phyloP scores from a whole-genome alignment of 2,888 invertebrate species.

The Tenthredo livida region DNA sequence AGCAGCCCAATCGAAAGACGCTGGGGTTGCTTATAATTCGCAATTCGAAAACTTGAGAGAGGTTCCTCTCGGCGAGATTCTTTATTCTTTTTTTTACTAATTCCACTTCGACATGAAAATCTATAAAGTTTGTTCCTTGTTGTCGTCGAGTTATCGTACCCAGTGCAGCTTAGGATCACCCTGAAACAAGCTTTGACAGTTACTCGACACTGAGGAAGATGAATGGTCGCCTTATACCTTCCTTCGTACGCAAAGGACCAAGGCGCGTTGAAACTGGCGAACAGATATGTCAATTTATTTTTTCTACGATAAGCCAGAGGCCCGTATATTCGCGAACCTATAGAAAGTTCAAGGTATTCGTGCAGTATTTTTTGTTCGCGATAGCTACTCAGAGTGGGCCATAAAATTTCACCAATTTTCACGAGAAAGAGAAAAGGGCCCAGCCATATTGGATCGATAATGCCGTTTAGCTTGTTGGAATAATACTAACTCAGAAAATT shows the following conservation, averaged over 20 bases:
- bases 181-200: slow-evolving; percentile 34
- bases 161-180: not conserved
- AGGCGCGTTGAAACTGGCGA: not conserved
- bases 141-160: not conserved
- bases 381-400: not conserved
- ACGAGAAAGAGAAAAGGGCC: not conserved
- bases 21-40: slow-evolving; percentile 16
- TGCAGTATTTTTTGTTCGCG: not conserved
- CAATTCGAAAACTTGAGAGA: not conserved
- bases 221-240: not conserved
- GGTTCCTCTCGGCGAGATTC: not conserved
- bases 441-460: not conserved
- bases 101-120: not conserved
- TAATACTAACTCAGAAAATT: too few species aligned
- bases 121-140: not conserved
- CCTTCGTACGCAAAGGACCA: not conserved
- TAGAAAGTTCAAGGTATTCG: not conserved
- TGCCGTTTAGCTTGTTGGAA: not conserved
- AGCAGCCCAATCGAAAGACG: not conserved
- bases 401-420: not conserved
- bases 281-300: slow-evolving; percentile 29
- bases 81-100: not conserved
- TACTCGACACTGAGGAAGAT: slow-evolving; percentile 31
- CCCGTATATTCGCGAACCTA: not conserved
- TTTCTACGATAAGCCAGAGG: not conserved